phyloP scores from a whole-genome alignment of 2,888 invertebrate species.

The Stenichneumon culpator region DNA sequence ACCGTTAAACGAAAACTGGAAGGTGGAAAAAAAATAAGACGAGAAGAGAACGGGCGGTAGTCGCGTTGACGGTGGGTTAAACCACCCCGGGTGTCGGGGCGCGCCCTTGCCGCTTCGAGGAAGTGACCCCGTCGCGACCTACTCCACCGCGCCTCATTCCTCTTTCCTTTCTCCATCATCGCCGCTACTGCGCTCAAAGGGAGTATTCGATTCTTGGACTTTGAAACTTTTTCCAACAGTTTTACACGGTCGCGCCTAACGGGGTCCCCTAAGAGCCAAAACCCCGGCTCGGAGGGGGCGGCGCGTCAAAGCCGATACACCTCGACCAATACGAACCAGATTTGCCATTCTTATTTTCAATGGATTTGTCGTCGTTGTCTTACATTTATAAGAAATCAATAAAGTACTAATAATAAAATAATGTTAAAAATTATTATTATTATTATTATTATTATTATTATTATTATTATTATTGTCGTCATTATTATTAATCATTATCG shows the following conservation, averaged over 20 bases:
- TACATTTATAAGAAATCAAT: not conserved
- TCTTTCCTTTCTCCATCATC: constrained; percentile 7
- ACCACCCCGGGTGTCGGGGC: constrained; percentile 34
- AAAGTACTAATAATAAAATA: not conserved
- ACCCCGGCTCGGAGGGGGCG: not conserved
- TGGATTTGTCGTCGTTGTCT: not conserved
- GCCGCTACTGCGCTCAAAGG: not conserved
- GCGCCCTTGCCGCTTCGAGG: constrained; percentile 65
- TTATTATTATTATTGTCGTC: too few species aligned
- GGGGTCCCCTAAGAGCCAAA: not conserved
- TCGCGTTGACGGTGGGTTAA: constrained; percentile 34
- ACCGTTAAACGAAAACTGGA: not conserved
- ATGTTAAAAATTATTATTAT: too few species aligned
- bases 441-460: too few species aligned
- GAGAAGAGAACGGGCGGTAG: constrained; percentile 19
- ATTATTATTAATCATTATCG: too few species aligned
- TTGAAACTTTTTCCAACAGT: constrained; percentile 44
- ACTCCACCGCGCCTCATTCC: constrained; percentile 5
- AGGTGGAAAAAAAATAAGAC: not conserved
- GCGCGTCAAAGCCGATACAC: constrained; percentile 39
- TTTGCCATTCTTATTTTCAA: constrained; percentile 14
- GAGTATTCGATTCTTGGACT: constrained; percentile 25
- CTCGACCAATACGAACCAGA: constrained; percentile 13
- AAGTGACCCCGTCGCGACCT: constrained; percentile 54
- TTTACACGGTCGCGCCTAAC: constrained; percentile 27